Conservation (phyloP, 2,888 invertebrate genomes). For the Oxystoma pomonae region DNA sequence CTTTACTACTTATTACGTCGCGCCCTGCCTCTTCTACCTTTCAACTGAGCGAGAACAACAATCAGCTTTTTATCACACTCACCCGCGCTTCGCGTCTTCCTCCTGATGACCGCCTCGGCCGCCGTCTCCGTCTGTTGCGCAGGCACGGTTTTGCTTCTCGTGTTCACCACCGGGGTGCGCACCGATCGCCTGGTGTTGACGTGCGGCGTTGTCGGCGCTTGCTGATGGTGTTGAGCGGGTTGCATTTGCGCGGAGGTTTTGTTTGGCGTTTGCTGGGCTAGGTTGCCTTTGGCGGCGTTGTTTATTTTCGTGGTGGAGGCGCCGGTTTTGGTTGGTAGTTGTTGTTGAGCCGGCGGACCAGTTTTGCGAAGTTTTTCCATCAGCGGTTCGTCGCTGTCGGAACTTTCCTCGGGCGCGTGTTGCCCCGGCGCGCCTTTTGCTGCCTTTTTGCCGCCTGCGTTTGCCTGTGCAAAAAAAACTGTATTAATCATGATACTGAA, state of each 20-base stretch:
- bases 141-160: conserved; percentile 43
- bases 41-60: not conserved
- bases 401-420: conserved; percentile 56
- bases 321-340: not conserved
- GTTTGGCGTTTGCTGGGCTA: not conserved
- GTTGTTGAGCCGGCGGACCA: conserved; percentile 1
- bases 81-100: conserved; percentile 73
- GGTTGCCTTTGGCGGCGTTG: conserved; percentile 12
- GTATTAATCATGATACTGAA: too few species aligned
- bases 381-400: conserved; percentile 78
- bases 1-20: too few species aligned
- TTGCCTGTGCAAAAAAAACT: too few species aligned
- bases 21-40: not conserved
- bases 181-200: conserved; percentile 43
- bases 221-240: conserved; percentile 26
- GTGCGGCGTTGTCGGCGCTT: conserved; percentile 18
- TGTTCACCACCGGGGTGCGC: conserved; percentile 35
- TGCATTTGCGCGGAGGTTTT: conserved; percentile 15
- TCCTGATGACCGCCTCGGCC: conserved; percentile 43
- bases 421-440: conserved; percentile 5
- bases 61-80: conserved; percentile 33
- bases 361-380: conserved; percentile 64
- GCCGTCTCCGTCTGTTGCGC: conserved; percentile 25
- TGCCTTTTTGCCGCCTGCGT: conserved; percentile 5
- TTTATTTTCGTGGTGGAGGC: conserved; percentile 6